Evolutionary conservation across 2,113 vertebrate genomes (phyloP), one percentile per base, ranked within the genome.

Genomic region (Oryzias curvinotus): DNA sequence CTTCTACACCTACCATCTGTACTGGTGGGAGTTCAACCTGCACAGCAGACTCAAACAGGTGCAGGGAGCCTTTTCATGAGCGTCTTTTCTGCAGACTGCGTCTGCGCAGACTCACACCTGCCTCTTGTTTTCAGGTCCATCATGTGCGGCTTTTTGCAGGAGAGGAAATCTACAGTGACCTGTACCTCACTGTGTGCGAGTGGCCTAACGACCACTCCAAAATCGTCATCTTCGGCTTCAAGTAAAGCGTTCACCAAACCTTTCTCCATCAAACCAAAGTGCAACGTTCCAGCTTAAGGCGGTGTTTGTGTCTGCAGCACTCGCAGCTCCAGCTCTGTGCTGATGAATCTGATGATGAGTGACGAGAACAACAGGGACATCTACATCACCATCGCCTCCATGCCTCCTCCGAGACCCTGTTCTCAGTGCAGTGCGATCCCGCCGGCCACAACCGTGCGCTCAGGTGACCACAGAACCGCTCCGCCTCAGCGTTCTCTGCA

Each of bases 11-110:
- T 98, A 98, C 68, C 93, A 96, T 81, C 92, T 98, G 2, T 96
- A 96, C 73, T 98, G 96, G 96, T 98, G 96, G 95, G 94, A 96
- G 75, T 97, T 97, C 87, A 95, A 97, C 75, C 89, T 97, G 5
- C 95, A 96, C 91, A 96, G 94, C 85, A 90, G 95, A 51, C 94
- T 98, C 68, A 95, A 92, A 75, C 93, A 97, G 94, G 96, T 96
- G 87, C 62, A 53, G 7, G 3, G 5, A 59, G 3, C 18, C 19
- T 54, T 0, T 19, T 48, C 23, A 26, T 1, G 1, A 1, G 18
- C 49, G 0, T 50, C 5, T 18, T 23, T 7, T 52, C 7, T 1
- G 4, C 57, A 21, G 17, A 62, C 28, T 48, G 8, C 8, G 8
- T 10, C 36, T 36, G 36, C 36, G 36, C 36, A 36, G 1, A 50